These are phyloP conservation scores for Spea hammondii DNA, from an alignment of 2,797 vertebrate species.

Conservation along the genomic window DNA sequence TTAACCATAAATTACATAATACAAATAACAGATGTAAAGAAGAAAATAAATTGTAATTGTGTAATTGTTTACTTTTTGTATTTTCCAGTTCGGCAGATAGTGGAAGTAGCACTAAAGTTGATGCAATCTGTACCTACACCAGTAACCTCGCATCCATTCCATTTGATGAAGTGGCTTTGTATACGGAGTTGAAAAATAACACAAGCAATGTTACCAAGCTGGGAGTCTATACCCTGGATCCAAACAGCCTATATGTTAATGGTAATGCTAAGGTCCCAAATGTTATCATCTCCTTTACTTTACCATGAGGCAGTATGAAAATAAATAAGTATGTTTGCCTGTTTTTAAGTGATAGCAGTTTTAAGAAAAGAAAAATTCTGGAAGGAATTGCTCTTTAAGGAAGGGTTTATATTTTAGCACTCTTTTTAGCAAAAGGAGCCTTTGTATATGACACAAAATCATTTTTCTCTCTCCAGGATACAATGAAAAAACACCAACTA, in stretches of 20 bases:
- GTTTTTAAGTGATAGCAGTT: too few species aligned
- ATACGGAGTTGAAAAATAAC: slow-evolving; percentile 60
- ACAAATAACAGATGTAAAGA: too few species aligned
- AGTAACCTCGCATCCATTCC: neutral
- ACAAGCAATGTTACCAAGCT: slow-evolving; percentile 56
- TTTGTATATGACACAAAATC: too few species aligned
- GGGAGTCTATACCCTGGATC: slow-evolving; percentile 64
- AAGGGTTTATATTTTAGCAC: too few species aligned
- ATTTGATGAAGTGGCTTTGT: slow-evolving; percentile 55
- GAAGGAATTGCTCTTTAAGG: too few species aligned
- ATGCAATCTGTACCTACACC: slow-evolving; percentile 59
- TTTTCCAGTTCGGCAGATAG: slow-evolving; percentile 58
- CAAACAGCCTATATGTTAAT: slow-evolving; percentile 64
- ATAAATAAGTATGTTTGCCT: too few species aligned
- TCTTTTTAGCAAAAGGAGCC: too few species aligned
- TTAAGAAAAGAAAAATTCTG: too few species aligned
- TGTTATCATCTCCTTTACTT: too few species aligned
- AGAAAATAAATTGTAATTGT: neutral
- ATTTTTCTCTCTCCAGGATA: neutral
- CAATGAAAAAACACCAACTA: neutral
- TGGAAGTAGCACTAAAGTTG: slow-evolving; percentile 57
- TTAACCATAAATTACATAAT: too few species aligned
- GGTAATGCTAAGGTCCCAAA: slow-evolving; percentile 52
- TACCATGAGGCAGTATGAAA: too few species aligned
- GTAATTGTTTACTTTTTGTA: neutral